These are phyloP conservation scores for Drosophila sechellia DNA, from an alignment of 1,140 invertebrate species.

Conservation along the genomic window DNA sequence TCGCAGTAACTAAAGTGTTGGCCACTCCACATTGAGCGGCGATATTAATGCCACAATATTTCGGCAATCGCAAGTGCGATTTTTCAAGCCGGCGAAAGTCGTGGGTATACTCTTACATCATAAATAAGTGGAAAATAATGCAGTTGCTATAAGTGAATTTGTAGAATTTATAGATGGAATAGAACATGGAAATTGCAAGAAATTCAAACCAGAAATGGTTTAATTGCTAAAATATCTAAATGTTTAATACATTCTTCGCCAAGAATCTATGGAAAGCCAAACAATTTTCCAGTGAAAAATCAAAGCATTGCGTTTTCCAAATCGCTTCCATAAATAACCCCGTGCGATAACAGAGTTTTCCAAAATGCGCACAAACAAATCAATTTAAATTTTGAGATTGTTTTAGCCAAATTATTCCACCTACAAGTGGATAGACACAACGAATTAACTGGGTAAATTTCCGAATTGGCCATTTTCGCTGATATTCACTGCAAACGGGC, in stretches of 20 bases:
- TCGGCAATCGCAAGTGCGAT: background rate
- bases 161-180: no score
- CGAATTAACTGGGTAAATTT: background rate
- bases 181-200: background rate
- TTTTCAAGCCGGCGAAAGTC: constrained; percentile 18
- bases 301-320: background rate
- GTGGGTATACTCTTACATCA: constrained; percentile 9
- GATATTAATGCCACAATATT: constrained; percentile 5
- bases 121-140: background rate
- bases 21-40: background rate
- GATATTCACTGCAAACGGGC: constrained; percentile 8
- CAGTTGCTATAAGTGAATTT: background rate
- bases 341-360: no score
- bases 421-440: background rate
- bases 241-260: background rate
- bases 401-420: background rate
- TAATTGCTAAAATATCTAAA: background rate
- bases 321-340: background rate
- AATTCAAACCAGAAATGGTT: background rate
- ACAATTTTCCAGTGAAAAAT: background rate
- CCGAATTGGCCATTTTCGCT: background rate
- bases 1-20: background rate
- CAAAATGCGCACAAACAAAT: no score
- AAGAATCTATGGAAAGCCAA: background rate
- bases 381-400: background rate